Evolutionary conservation across 2,888 invertebrate species (phyloP).

Genomic region (Sphinx pinastri): DNA sequence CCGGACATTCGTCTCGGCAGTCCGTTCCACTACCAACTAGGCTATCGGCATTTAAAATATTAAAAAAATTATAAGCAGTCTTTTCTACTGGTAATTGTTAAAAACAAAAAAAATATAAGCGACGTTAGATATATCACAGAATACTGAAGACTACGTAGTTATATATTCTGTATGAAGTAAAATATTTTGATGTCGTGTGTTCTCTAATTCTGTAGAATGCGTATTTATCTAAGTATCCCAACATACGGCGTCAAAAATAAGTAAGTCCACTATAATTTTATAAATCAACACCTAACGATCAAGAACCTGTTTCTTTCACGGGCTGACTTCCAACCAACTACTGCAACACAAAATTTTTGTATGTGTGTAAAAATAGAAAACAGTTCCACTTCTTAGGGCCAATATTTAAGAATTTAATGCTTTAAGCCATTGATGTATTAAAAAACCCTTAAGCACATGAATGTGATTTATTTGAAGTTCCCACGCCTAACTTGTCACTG

Average conservation of each 20-base stretch:
- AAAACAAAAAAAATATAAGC: no score
- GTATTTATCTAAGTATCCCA: conserved; percentile 2
- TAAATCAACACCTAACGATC: conserved; percentile 26
- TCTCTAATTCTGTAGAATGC: background rate
- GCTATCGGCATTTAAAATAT: no score
- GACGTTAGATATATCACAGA: no score
- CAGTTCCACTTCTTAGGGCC: conserved; percentile 44
- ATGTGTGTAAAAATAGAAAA: conserved; percentile 32
- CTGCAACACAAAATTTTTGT: conserved; percentile 28
- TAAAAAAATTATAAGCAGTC: no score
- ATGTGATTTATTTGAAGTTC: conserved; percentile 52
- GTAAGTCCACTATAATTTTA: conserved; percentile 23
- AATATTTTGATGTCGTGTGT: background rate
- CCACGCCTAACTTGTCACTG: conserved; percentile 42
- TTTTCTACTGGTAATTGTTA: no score
- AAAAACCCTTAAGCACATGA: no score
- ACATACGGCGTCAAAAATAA: conserved; percentile 15
- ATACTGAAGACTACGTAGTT: no score
- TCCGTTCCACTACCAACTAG: no score
- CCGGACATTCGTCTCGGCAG: no score
- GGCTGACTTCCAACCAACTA: conserved; percentile 34
- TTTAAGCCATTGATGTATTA: conserved; percentile 41
- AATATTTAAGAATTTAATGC: conserved; percentile 44
- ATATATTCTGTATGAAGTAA: background rate
- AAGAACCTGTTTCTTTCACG: conserved; percentile 28